Base-by-base conservation (phyloP, 2,888 invertebrate species). In the Athripsodes cinereus region DNA sequence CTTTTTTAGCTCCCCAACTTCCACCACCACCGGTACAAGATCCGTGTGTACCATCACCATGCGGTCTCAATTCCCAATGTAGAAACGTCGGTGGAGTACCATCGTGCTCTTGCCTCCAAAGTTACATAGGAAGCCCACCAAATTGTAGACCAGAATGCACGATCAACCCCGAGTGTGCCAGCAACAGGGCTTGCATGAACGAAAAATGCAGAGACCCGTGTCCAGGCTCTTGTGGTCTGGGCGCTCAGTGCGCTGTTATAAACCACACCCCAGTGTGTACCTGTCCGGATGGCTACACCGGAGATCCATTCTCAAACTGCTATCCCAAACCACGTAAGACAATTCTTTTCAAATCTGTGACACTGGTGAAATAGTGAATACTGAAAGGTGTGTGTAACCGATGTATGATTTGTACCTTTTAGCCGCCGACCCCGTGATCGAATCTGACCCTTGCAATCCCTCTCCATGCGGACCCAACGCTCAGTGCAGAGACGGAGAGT, bases 21-120 rank as follows among this genome's bases (percentile, higher is more conserved):
- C 78, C 78, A 31, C 67, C 70, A 49, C 59, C 71, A 44, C 31
- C 31, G 31, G 31, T 31, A 6, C 65, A 66, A 65, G 86, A 90
- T 72, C 89, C 90, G 52, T 93, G 93, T 70, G 72, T 85, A 62
- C 90, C 92, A 47, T 86, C 90, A 60, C 91, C 92, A 2, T 93
- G 92, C 70, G 92, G 92, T 55, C 85, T 88, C 20, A 87, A 91
- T 72, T 89, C 92, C 22, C 86, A 89, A 73, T 93, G 93, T 74
- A n/a, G n/a, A n/a, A n/a, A n/a, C n/a, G n/a, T n/a, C n/a, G n/a
- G n/a, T n/a, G n/a, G n/a, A n/a, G n/a, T n/a, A n/a, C n/a, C n/a
- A n/a, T n/a, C n/a, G n/a, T n/a, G n/a, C n/a, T n/a, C n/a, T n/a
- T n/a, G n/a, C n/a, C n/a, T n/a, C n/a, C n/a, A n/a, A n/a, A n/a